Conservation (phyloP, 92 coral and sea anemone species). For the Actinernus sp. region DNA sequence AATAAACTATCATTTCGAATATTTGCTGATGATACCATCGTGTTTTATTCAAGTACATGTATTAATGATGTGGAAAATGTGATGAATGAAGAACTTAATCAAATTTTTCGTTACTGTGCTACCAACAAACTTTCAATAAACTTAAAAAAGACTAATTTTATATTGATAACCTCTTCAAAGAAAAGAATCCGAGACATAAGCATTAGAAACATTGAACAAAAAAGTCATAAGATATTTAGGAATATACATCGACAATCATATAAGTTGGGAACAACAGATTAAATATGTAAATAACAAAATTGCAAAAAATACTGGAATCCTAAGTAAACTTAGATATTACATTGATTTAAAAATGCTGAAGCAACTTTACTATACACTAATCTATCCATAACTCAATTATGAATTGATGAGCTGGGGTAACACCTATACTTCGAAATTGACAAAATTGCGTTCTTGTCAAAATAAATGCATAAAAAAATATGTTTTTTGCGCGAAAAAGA, state of each 20-base stretch:
- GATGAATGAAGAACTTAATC: constrained; percentile 34
- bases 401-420: constrained; percentile 61
- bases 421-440: constrained; percentile 16
- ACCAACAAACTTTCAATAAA: constrained; percentile 40
- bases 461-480: constrained; percentile 44
- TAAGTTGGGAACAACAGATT: too few relatives aligned
- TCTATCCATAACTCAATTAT: constrained; percentile 44
- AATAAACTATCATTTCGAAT: too few relatives aligned
- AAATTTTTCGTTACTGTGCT: constrained; percentile 15
- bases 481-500: constrained; percentile 47
- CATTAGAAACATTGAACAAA: too few relatives aligned
- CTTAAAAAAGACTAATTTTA: too few relatives aligned
- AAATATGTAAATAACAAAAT: constrained; percentile 23
- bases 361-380: constrained; percentile 35
- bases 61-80: constrained; percentile 1
- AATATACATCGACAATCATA: too few relatives aligned
- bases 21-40: constrained; percentile 52
- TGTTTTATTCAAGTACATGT: constrained; percentile 24
- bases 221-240: too few relatives aligned
- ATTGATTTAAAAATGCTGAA: constrained; percentile 16
- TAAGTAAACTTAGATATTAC: constrained; percentile 35
- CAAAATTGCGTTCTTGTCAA: constrained; percentile 30
- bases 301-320: constrained; percentile 41
- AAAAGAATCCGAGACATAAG: too few relatives aligned
- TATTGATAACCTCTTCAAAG: too few relatives aligned